Conservation (phyloP, 35 echinoderm and acorn worm genomes). For the Patiria miniata region DNA sequence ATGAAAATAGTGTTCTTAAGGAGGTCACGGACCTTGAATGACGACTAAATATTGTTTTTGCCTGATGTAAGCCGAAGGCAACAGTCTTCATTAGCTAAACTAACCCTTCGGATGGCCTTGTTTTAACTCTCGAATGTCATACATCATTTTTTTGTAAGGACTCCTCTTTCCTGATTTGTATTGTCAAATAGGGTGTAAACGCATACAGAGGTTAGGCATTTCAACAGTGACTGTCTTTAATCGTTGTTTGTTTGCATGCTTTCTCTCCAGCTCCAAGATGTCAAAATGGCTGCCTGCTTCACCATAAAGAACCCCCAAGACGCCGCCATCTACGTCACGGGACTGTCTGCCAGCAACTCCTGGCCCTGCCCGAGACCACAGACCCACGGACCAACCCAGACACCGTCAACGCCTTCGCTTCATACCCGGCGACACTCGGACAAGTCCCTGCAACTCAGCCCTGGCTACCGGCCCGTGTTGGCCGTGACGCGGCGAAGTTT, state of each 20-base stretch:
- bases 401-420: background rate
- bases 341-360: slow-evolving; percentile 4
- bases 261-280: slow-evolving; percentile 33
- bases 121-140: too few relatives aligned
- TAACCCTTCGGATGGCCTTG: too few relatives aligned
- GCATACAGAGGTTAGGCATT: too few relatives aligned
- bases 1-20: too few relatives aligned
- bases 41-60: too few relatives aligned
- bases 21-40: too few relatives aligned
- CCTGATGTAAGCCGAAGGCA: too few relatives aligned
- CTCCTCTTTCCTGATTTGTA: too few relatives aligned
- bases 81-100: too few relatives aligned
- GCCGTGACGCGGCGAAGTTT: slow-evolving; percentile 32
- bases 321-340: slow-evolving; percentile 39
- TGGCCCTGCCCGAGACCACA: background rate
- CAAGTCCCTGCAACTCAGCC: background rate
- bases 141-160: too few relatives aligned
- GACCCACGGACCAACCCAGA: background rate
- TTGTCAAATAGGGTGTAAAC: too few relatives aligned
- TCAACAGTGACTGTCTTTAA: too few relatives aligned
- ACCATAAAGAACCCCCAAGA: slow-evolving; percentile 41
- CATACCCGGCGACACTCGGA: background rate
- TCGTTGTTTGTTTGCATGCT: background rate
- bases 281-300: slow-evolving; percentile 49
- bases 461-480: slow-evolving; percentile 31